phyloP scores from a whole-genome alignment of 2,113 vertebrate genomes.

The Corythornis madagascariensis region DNA sequence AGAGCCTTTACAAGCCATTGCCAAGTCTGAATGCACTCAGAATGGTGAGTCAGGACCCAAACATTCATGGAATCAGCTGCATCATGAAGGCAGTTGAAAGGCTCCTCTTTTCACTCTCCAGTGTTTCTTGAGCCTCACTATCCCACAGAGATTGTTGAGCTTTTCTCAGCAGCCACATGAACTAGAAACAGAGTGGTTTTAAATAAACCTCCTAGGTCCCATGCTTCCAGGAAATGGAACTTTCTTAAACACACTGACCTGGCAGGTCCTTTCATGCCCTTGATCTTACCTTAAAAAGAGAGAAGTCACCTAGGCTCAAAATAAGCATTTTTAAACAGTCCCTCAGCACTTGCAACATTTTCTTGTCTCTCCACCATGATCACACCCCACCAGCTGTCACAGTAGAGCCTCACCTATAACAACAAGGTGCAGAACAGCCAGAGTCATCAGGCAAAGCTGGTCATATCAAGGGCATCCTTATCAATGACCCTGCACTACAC shows the following conservation, averaged over 20 bases:
- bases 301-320: not conserved
- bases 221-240: not conserved
- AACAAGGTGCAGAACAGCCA: fast-evolving
- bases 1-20: not conserved
- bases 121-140: not conserved
- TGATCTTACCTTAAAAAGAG: not conserved
- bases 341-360: not conserved
- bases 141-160: not conserved
- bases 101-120: not conserved
- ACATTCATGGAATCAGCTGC: not conserved
- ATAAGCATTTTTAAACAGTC: not conserved
- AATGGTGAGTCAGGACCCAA: not conserved
- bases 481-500: not conserved
- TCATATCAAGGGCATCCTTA: not conserved
- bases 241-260: not conserved
- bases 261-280: not conserved
- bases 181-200: not conserved
- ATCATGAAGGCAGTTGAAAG: not conserved
- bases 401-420: not conserved
- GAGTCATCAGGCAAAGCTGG: not conserved
- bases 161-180: not conserved
- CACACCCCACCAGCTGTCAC: fast-evolving
- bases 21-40: not conserved
- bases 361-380: fast-evolving
- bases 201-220: not conserved